A percentile compares a stretch with the other conserved stretches of the same genome.
phyloP scores from a whole-genome alignment of 2,113 vertebrate genomes.

The Salvator merianae region DNA sequence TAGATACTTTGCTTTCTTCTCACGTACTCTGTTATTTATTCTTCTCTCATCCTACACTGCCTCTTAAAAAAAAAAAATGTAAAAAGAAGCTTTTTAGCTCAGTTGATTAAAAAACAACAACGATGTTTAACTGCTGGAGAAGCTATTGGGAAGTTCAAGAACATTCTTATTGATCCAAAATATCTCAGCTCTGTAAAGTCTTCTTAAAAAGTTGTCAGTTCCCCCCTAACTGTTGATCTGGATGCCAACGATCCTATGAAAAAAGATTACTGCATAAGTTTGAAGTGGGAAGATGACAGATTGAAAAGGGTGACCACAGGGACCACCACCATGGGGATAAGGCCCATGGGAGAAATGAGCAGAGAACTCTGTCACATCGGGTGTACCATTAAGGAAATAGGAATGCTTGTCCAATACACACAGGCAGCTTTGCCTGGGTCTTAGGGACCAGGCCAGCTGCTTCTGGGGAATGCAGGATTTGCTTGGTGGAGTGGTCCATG shows the following conservation, averaged over 20 bases:
- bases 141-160: background rate
- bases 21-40: background rate
- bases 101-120: background rate
- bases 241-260: too few relatives aligned
- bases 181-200: background rate
- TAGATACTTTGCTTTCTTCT: background rate
- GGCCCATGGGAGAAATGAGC: too few relatives aligned
- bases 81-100: background rate
- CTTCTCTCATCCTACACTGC: background rate
- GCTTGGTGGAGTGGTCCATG: too few relatives aligned
- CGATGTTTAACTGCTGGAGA: background rate
- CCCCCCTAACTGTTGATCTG: background rate
- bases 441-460: too few relatives aligned
- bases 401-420: too few relatives aligned
- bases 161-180: background rate
- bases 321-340: too few relatives aligned
- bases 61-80: background rate
- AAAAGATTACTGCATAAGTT: too few relatives aligned
- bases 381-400: too few relatives aligned
- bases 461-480: too few relatives aligned
- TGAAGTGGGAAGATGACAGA: background rate
- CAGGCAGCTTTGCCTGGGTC: too few relatives aligned
- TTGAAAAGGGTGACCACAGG: too few relatives aligned
- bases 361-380: too few relatives aligned
- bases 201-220: background rate